A percentile compares a stretch with the other conserved stretches of the same genome.
These are phyloP conservation scores for Ariolimax columbianus DNA, from an alignment of 2,888 invertebrate genomes.

Conservation along the genomic window DNA sequence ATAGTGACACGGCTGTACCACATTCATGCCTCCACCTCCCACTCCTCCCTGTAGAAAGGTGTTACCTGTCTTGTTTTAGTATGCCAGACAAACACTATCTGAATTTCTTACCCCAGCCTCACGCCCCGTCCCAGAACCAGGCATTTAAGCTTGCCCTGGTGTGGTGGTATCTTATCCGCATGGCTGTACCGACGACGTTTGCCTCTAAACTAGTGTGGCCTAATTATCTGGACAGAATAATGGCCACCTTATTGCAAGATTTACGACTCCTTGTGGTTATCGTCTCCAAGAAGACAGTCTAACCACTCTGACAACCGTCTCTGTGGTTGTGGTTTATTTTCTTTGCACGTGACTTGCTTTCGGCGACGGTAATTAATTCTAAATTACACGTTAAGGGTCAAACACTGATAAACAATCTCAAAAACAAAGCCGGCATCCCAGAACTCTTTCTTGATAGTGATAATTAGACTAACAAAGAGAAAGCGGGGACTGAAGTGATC, in stretches of 20 bases:
- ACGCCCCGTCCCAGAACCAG: background rate
- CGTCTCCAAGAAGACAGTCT: background rate
- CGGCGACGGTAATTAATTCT: constrained; percentile 31
- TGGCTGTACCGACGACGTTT: background rate
- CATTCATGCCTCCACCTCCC: too few species aligned
- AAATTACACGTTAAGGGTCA: constrained; percentile 41
- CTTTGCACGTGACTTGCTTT: constrained; percentile 40
- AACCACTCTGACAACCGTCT: constrained; percentile 26
- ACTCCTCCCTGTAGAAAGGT: background rate
- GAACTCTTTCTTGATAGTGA: background rate
- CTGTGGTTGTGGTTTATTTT: constrained; percentile 38
- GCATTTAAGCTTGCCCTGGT: background rate
- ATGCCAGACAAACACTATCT: background rate
- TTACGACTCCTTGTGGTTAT: constrained; percentile 33
- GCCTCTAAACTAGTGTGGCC: constrained; percentile 19
- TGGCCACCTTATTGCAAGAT: constrained; percentile 41
- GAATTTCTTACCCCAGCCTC: background rate
- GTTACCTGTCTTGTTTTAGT: background rate
- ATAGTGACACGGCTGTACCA: too few species aligned
- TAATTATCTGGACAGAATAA: constrained; percentile 36
- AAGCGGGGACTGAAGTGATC: background rate
- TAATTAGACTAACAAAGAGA: constrained; percentile 13
- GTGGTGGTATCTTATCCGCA: constrained; percentile 22
- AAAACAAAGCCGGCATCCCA: background rate
- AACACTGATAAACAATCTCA: constrained; percentile 34